Base-by-base conservation (phyloP, 2,113 vertebrate species). In the Cyprinodon brontotheroides region DNA sequence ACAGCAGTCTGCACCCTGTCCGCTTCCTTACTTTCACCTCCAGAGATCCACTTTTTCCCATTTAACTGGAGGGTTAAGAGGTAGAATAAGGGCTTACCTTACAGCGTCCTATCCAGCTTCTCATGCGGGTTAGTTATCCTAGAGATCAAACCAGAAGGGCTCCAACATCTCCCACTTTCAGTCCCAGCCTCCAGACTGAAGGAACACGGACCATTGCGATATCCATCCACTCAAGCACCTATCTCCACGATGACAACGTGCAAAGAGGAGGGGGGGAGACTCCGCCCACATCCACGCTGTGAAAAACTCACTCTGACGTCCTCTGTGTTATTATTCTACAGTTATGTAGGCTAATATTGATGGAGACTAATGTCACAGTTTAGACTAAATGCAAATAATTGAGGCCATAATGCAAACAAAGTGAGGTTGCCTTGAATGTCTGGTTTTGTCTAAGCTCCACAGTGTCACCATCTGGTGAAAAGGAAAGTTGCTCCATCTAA, bases 131-230 rank as follows among this genome's bases (percentile, higher is more conserved):
- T 75, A 75, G 15, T 72, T 92, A 93, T 93, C 89, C 89, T 66
- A 61, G 45, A 71, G 40, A 63, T 47, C 67, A 77, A 85, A 37
- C 17, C 81, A 68, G 72, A 14, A 10, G 64, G 39, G 62, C 20
- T 38, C 72, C 84, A 72, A 61, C 86, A 86, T 83, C 86, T 73
- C 86, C 73, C 65, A 62, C 71, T 81, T n/a, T 68, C 86, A 50
- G 78, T 68, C 65, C 80, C 89, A 87, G 80, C 82, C 87, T 83
- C 79, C 88, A 85, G 82, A 93, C 86, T 91, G 90, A 81, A 84
- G 74, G 17, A 15, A 80, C 65, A 6, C 72, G 39, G 85, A 86
- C 73, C 77, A 43, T 4, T 68, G 82, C 79, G 69, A 80, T 59
- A 75, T 66, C 62, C 87, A 84, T 86, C 80, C 50, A 57, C 50